phyloP scores from a whole-genome alignment of 2,113 vertebrate genomes.

The Microcebus jonahi region DNA sequence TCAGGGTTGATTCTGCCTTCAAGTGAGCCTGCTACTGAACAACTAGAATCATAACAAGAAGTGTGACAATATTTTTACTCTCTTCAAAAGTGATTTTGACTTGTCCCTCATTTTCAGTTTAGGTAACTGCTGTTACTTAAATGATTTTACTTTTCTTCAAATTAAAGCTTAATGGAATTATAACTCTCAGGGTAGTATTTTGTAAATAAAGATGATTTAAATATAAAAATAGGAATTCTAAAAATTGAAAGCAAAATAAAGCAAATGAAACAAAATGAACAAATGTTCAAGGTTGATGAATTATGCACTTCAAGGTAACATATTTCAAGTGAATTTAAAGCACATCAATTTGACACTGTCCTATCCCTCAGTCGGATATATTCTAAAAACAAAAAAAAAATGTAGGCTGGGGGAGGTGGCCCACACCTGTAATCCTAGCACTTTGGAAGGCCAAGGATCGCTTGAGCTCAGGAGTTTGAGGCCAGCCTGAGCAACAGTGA shows the following conservation, averaged over 20 bases:
- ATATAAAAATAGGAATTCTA: slow-evolving; percentile 64
- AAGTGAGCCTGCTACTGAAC: slow-evolving; percentile 70
- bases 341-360: background rate
- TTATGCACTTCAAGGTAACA: background rate
- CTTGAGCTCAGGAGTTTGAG: too few relatives aligned
- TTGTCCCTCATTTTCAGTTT: slow-evolving; percentile 68
- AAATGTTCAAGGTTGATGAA: background rate
- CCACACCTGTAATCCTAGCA: too few relatives aligned
- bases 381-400: background rate
- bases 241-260: slow-evolving; percentile 30
- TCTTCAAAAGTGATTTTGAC: slow-evolving; percentile 56
- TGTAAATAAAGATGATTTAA: slow-evolving; percentile 86
- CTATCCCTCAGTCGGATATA: background rate
- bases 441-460: too few relatives aligned
- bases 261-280: background rate
- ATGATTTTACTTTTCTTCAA: slow-evolving; percentile 82
- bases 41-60: slow-evolving; percentile 76
- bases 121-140: slow-evolving; percentile 87
- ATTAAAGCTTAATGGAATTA: slow-evolving; percentile 85
- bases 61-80: slow-evolving; percentile 66
- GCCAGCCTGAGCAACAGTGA: too few relatives aligned
- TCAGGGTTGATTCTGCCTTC: slow-evolving; percentile 61
- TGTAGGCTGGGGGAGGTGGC: background rate
- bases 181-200: slow-evolving; percentile 86
- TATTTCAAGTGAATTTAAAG: background rate